Percentiles rank a stretch among this genome's conserved stretches.
phyloP scores from a whole-genome alignment of 2,113 vertebrate species.

The Pterocles burchelli region DNA sequence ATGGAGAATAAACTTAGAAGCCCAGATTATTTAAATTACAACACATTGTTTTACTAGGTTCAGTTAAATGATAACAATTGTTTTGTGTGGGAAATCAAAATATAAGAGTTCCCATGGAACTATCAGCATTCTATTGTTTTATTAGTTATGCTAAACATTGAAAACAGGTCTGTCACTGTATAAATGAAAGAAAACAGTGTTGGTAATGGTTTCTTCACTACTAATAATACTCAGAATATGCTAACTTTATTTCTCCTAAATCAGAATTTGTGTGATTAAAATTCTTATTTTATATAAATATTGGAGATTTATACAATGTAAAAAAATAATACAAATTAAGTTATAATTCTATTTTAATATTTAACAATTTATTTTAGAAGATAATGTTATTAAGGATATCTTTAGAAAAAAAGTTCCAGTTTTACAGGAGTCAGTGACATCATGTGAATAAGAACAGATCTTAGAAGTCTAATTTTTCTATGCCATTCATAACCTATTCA shows the following conservation, averaged over 20 bases:
- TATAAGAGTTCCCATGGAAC: background rate
- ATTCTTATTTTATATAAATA: background rate
- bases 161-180: background rate
- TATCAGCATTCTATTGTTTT: background rate
- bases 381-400: rapidly evolving
- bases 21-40: background rate
- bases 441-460: background rate
- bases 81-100: background rate
- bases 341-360: background rate
- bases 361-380: background rate
- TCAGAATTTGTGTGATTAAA: background rate
- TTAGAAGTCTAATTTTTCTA: background rate
- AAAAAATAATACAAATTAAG: background rate
- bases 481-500: background rate
- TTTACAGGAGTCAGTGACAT: background rate
- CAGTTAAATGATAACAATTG: background rate
- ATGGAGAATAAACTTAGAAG: background rate
- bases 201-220: background rate
- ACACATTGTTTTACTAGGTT: background rate
- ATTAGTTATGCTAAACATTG: background rate
- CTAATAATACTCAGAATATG: background rate
- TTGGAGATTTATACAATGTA: background rate
- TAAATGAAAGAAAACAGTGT: background rate
- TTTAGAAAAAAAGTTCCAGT: background rate
- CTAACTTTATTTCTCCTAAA: background rate